phyloP scores from a whole-genome alignment of 2,797 vertebrate genomes.

The Ispidina lecontei region DNA sequence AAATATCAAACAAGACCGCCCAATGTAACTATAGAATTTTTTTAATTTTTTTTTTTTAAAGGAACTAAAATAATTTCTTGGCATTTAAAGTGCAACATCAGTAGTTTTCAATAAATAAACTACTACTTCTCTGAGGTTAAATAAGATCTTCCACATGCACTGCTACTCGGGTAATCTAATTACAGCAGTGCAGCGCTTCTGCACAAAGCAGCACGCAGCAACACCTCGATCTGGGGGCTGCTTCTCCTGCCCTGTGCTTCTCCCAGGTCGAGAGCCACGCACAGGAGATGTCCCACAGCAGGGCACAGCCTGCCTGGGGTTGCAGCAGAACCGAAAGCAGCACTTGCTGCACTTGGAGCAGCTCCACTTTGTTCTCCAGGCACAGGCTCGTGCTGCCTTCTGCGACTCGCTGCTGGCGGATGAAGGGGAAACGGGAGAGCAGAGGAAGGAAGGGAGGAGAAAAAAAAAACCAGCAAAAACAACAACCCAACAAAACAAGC shows the following conservation, averaged over 20 bases:
- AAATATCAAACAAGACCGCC: conserved; percentile 90
- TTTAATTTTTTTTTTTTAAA: conserved; percentile 38
- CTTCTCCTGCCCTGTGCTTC: fast-evolving
- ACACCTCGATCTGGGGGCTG: neutral
- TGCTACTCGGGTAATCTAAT: conserved; percentile 77
- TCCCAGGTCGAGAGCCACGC: neutral
- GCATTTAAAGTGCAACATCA: conserved; percentile 82
- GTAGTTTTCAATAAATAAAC: conserved; percentile 82
- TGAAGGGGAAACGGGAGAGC: conserved; percentile 70
- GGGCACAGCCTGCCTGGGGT: neutral
- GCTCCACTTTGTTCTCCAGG: conserved; percentile 67
- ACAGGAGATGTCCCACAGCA: neutral
- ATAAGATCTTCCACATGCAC: conserved; percentile 75
- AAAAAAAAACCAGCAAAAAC: conserved; percentile 79
- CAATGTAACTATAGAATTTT: conserved; percentile 80
- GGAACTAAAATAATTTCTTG: conserved; percentile 81
- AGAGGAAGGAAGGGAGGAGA: conserved; percentile 60
- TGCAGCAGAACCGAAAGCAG: conserved; percentile 23
- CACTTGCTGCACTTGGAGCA: conserved; percentile 4
- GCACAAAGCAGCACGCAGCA: conserved; percentile 12
- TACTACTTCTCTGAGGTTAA: conserved; percentile 77
- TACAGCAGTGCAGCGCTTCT: conserved; percentile 65
- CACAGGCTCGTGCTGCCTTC: conserved; percentile 79
- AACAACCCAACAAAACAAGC: conserved; percentile 43
- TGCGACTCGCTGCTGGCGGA: conserved; percentile 84